Evolutionary conservation across 2,113 vertebrate species (phyloP).

Genomic region (Ia io): DNA sequence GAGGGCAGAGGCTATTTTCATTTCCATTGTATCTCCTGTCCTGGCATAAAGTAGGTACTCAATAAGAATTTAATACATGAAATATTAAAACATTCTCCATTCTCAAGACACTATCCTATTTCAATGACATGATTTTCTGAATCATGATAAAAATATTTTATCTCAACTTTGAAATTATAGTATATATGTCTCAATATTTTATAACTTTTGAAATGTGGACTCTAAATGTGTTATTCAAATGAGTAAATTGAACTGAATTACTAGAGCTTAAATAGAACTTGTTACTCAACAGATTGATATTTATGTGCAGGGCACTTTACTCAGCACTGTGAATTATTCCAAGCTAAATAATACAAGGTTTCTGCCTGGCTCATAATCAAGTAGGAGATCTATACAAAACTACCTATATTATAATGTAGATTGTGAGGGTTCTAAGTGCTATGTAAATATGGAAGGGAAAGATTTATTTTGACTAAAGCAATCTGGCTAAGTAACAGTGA

Average conservation of each 20-base stretch:
- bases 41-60: neutral
- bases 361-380: neutral
- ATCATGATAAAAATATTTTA: neutral
- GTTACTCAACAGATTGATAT: neutral
- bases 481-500: neutral
- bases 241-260: neutral
- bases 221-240: constrained; percentile 2
- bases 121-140: neutral
- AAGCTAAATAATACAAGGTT: neutral
- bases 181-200: neutral
- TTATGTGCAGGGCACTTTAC: neutral
- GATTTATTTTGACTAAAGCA: neutral
- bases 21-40: neutral
- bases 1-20: neutral
- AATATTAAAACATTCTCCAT: neutral
- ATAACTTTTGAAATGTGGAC: neutral
- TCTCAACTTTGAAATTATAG: neutral
- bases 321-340: neutral
- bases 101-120: neutral
- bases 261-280: constrained; percentile 6
- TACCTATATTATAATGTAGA: neutral
- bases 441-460: neutral
- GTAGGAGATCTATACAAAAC: neutral
- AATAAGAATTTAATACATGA: neutral
- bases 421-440: neutral